Evolutionary conservation across 2,888 invertebrate species (phyloP), one percentile per base, ranked within the genome.

Genomic region (Eueremaeus valkanovi): DNA sequence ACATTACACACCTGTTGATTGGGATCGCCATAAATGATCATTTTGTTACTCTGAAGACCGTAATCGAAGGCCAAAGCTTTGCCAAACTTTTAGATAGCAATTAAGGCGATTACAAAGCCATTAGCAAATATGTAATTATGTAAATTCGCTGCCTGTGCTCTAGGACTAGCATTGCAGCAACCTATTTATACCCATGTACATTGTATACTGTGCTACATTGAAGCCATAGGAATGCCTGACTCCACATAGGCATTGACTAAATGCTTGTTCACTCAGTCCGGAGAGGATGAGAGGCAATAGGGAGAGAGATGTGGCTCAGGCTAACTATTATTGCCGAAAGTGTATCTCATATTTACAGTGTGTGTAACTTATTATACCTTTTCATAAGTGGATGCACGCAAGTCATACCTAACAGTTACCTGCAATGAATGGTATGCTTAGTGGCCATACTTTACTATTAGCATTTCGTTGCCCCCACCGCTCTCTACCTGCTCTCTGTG

Each of bases 1-100:
- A 3, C 24, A 55, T 63, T n/a, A 63, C 63, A 63, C 63, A 63
- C 63, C 63, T 63, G 63, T 63, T 63, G 63, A 63, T 63, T 33
- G 31, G 63, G 33, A 5, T 31, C 3, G 63, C 63, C 63, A 63
- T 63, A 29, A 63, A 63, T 63, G 21, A 55, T 55, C 55, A 27
- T 55, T 55, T 27, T 27, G 6, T 49, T 27, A n/a, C 6, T 24
- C 58, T n/a, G n/a, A n/a, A n/a, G n/a, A 58, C 11, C 5, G 11
- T 31, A 63, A 31, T 63, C 33, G 63, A 63, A 63, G 29, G 63
- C 31, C 58, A 51, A 21, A 51, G 8, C 51, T n/a, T 36, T 5
- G 36, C 36, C 3, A 45, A 45, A 45, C 13, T 45, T 18, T 45
- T 45, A 11, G 18, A 18, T 18, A 16, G 63, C 63, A 63, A 63